Evolutionary conservation across 2,113 vertebrate genomes (phyloP), one percentile per base, ranked within the genome.

Genomic region (Cairina moschata): DNA sequence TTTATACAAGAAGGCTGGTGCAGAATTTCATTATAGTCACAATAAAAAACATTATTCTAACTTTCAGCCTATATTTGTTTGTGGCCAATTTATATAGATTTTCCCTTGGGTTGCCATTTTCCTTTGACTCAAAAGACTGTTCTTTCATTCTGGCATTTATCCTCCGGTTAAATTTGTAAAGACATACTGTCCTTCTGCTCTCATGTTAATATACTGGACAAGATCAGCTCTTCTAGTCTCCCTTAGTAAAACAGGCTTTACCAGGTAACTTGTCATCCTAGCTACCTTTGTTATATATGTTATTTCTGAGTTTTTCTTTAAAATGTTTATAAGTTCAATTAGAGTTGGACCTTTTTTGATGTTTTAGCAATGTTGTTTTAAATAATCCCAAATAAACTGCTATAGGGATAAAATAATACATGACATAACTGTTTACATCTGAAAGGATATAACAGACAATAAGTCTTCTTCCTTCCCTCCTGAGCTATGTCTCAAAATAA

Each of bases 381-480:
- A 81, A 68, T 67, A 90, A 68, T 63, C 29, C 25, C 56, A 83
- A 90, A 63, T 72, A 81, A 83, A 62, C 10, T 38, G n/a, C n/a
- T 94, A 21, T 36, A 77, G 25, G 42, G 28, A 38, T 76, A 83
- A 86, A 86, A 83, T 50, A 81, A 46, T 44, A 73, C 44, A 83
- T 68, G 79, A 18, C 59, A 84, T 72, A 72, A 48, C 29, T 84
- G 31, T 83, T 95, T 85, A 80, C 66, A 87, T 69, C 36, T 68
- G 66, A 83, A 91, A 67, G 65, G 31, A 82, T 65, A 44, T 71
- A 75, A 56, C 66, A 72, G 66, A 54, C 29, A 84, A 15, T 58
- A 68, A 91, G 34, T 86, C 84, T 78, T 80, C 46, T 87, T 83
- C 74, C 40, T 91, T 94, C n/a, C 58, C n/a, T 84, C 31, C 40